These are phyloP conservation scores for Cettia cetti DNA, from an alignment of 2,113 vertebrate species.

Conservation along the genomic window DNA sequence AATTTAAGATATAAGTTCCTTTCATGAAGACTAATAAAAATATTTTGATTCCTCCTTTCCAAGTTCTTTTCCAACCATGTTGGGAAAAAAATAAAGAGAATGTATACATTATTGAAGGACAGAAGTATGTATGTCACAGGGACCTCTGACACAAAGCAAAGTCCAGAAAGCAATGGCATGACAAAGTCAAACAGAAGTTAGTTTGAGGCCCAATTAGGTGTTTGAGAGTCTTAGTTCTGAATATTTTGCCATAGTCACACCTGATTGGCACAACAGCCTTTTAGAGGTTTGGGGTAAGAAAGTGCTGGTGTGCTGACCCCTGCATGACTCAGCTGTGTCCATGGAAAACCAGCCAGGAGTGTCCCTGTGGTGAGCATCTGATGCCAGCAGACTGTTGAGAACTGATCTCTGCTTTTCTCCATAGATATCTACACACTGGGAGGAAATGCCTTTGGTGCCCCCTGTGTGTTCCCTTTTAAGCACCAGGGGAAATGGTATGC, in stretches of 20 bases:
- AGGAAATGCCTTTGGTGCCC: conserved; percentile 84
- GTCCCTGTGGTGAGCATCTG: neutral
- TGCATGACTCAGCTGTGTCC: neutral
- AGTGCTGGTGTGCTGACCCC: neutral
- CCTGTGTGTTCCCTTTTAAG: conserved; percentile 90
- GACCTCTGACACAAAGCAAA: neutral
- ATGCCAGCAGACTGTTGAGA: neutral
- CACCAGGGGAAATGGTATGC: conserved; percentile 76
- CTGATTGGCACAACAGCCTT: neutral
- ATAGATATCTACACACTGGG: conserved; percentile 82
- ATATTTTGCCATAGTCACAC: neutral
- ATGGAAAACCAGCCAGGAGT: neutral
- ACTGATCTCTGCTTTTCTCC: neutral
- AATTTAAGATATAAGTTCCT: neutral
- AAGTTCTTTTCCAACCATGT: neutral
- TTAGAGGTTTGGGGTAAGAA: neutral
- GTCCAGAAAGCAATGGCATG: neutral
- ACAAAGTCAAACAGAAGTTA: neutral
- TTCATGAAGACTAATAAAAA: neutral
- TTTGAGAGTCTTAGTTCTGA: neutral
- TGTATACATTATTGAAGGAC: neutral
- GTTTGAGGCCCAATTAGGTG: neutral
- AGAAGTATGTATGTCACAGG: neutral
- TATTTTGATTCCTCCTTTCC: neutral
- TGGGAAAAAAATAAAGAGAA: neutral